Evolutionary conservation across 2,888 invertebrate genomes (phyloP).

Genomic region (Cataglyphis altisquamis): DNA sequence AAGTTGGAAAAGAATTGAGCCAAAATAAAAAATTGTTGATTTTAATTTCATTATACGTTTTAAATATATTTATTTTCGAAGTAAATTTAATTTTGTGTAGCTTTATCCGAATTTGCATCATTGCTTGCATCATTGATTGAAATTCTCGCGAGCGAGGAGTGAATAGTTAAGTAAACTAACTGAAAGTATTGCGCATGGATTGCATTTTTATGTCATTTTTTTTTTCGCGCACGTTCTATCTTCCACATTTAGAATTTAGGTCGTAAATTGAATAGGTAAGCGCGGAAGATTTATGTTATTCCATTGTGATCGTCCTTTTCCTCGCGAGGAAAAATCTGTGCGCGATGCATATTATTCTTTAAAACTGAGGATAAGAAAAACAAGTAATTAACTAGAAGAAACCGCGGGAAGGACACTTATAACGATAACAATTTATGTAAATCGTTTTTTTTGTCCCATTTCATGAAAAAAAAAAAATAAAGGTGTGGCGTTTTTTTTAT

Average conservation of each 20-base stretch:
- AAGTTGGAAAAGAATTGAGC: not conserved
- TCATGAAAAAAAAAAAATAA: not conserved
- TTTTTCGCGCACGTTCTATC: not conserved
- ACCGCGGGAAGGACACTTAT: not conserved
- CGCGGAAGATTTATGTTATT: not conserved
- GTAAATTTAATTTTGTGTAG: not conserved
- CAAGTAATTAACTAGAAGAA: not conserved
- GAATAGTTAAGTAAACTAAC: not conserved
- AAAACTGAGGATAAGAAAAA: not conserved
- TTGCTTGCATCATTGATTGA: not conserved
- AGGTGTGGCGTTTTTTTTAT: not conserved
- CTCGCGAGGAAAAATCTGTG: not conserved
- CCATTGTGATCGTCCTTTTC: not conserved
- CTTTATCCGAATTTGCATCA: not conserved
- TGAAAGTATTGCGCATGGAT: slow-evolving; percentile 27
- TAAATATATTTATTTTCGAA: not conserved
- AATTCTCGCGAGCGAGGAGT: slow-evolving; percentile 16
- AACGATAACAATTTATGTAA: not conserved
- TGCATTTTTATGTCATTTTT: slow-evolving; percentile 19
- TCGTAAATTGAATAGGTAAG: not conserved
- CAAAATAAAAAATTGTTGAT: not conserved
- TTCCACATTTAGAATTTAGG: slow-evolving; percentile 23
- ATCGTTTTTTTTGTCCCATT: not conserved
- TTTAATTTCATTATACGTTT: not conserved
- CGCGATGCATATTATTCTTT: not conserved